Conservation (phyloP, 2,888 invertebrate species). For the Oxyteleia sp. region DNA sequence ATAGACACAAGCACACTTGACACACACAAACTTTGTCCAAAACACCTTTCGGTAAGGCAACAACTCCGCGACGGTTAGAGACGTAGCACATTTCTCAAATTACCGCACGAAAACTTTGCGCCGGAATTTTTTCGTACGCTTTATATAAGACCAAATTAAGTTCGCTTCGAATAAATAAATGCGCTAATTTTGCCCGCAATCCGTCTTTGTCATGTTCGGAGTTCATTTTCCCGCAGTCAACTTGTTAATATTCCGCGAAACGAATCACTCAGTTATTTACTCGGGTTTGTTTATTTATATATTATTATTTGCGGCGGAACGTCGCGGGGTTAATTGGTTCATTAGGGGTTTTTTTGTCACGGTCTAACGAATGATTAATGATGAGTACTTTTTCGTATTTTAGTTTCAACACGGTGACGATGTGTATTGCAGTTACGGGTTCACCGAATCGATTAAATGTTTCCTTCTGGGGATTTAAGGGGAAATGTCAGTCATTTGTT, state of each 20-base stretch:
- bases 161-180: slow-evolving; percentile 25
- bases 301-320: neutral
- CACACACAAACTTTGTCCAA: slow-evolving; percentile 23
- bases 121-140: slow-evolving; percentile 11
- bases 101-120: slow-evolving; percentile 16
- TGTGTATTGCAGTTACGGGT: too few relatives aligned
- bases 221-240: neutral
- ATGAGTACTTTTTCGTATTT: too few relatives aligned
- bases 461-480: too few relatives aligned
- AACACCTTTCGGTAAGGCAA: slow-evolving; percentile 32
- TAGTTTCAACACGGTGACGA: too few relatives aligned
- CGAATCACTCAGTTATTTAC: neutral
- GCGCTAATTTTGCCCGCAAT: slow-evolving; percentile 14
- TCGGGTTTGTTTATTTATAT: neutral
- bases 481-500: too few relatives aligned
- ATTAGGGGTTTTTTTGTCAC: neutral
- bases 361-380: neutral
- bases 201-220: slow-evolving; percentile 7
- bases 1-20: too few relatives aligned
- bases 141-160: slow-evolving; percentile 16
- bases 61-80: slow-evolving; percentile 34
- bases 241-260: slow-evolving; percentile 1
- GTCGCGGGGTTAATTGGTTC: slow-evolving; percentile 1
- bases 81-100: slow-evolving; percentile 20
- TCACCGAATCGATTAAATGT: too few relatives aligned